phyloP scores from a whole-genome alignment of 2,888 invertebrate species.

The Altica lythri region DNA sequence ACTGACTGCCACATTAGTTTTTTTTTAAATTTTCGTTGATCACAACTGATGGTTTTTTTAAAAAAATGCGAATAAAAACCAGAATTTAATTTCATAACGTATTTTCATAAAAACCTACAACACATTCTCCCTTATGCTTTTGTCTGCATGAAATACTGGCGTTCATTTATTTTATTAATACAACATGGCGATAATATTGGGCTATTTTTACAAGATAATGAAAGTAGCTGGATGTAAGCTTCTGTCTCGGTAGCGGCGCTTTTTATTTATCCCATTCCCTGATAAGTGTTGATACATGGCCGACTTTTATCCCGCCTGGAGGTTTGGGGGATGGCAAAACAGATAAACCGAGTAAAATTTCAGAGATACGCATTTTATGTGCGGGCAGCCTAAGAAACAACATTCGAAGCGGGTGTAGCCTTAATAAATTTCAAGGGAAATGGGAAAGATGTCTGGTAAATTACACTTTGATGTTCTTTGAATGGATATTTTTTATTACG shows the following conservation, averaged over 20 bases:
- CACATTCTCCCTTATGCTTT: background rate
- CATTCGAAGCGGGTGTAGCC: slow-evolving; percentile 22
- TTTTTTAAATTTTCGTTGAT: too few relatives aligned
- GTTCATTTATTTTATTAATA: slow-evolving; percentile 37
- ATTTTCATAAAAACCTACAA: background rate
- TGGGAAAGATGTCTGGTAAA: slow-evolving; percentile 23
- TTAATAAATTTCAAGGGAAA: slow-evolving; percentile 30
- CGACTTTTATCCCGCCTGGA: background rate
- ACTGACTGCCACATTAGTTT: too few relatives aligned
- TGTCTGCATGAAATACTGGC: slow-evolving; percentile 16
- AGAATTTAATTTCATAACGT: background rate
- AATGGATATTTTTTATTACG: slow-evolving; percentile 15
- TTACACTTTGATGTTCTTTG: slow-evolving; percentile 24
- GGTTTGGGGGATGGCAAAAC: slow-evolving; percentile 14
- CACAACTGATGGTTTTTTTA: too few relatives aligned
- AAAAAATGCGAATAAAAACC: too few relatives aligned
- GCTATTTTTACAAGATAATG: slow-evolving; percentile 39
- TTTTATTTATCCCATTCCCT: slow-evolving; percentile 41
- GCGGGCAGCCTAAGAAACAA: slow-evolving; percentile 26
- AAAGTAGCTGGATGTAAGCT: slow-evolving; percentile 34
- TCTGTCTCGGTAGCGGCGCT: slow-evolving; percentile 25
- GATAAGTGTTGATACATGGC: slow-evolving; percentile 49
- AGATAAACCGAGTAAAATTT: slow-evolving; percentile 30
- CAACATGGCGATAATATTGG: slow-evolving; percentile 32
- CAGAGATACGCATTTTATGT: slow-evolving; percentile 26